phyloP scores from a whole-genome alignment of 1,140 invertebrate genomes.

The Dinoponera quadriceps region DNA sequence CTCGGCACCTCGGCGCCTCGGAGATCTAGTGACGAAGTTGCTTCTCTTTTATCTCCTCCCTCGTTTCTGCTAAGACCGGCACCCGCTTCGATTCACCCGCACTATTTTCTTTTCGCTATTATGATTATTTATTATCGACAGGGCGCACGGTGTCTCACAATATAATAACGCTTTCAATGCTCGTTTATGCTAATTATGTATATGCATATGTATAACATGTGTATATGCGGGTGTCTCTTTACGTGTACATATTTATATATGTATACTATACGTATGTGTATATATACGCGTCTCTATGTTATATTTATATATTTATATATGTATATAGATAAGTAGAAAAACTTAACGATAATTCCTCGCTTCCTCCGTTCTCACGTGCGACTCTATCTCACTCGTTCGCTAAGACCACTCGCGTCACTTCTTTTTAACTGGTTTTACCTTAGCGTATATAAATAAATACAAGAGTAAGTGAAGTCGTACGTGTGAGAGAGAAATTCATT shows the following conservation, averaged over 20 bases:
- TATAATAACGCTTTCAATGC: conserved; percentile 69
- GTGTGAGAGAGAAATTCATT: not conserved
- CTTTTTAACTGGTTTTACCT: conserved; percentile 7
- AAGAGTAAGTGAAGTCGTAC: conserved; percentile 48
- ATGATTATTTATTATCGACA: conserved; percentile 78
- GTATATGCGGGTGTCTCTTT: not conserved
- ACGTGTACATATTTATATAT: conserved; percentile 57
- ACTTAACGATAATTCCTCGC: conserved; percentile 68
- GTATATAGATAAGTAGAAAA: conserved; percentile 84
- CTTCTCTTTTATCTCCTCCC: not conserved
- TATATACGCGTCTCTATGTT: conserved; percentile 41
- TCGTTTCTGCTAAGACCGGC: not conserved
- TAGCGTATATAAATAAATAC: conserved; percentile 54
- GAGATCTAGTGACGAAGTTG: conserved; percentile 79
- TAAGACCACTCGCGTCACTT: not conserved
- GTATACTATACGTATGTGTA: conserved; percentile 52
- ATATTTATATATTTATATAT: conserved; percentile 75
- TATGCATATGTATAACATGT: conserved; percentile 42
- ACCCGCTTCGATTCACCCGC: not conserved
- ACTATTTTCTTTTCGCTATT: conserved; percentile 27
- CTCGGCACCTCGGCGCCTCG: conserved; percentile 72
- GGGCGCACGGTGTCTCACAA: conserved; percentile 69
- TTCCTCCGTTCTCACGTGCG: conserved; percentile 64
- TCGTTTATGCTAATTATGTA: conserved; percentile 73
- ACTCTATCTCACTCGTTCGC: conserved; percentile 36